Conservation (phyloP, 2,888 invertebrate genomes). For the Diadromus collaris region DNA sequence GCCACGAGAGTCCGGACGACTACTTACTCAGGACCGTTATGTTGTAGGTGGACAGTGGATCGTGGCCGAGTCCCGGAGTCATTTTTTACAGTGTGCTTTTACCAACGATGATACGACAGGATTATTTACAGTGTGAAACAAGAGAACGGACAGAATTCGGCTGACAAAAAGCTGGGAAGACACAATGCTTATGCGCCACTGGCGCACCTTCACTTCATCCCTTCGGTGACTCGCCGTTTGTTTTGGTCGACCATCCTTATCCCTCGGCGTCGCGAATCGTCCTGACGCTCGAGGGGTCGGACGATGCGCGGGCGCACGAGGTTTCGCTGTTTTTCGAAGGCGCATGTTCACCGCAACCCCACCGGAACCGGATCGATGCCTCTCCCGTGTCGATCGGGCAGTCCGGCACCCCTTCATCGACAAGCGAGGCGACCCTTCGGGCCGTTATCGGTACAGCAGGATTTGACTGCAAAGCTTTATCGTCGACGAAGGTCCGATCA, state of each 20-base stretch:
- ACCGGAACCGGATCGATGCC: conserved; percentile 60
- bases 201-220: conserved; percentile 58
- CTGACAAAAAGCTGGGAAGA: conserved; percentile 21
- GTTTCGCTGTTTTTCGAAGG: conserved; percentile 26
- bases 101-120: conserved; percentile 4
- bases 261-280: conserved; percentile 48
- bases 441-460: not conserved
- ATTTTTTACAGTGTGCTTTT: conserved; percentile 60
- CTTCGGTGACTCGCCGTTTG: conserved; percentile 60
- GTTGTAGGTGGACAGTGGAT: conserved; percentile 76
- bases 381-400: conserved; percentile 37
- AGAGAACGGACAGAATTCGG: conserved; percentile 3
- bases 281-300: conserved; percentile 33
- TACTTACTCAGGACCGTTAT: conserved; percentile 73
- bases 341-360: conserved; percentile 57
- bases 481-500: conserved; percentile 19
- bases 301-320: conserved; percentile 41
- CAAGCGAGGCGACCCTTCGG: not conserved
- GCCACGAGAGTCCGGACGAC: conserved; percentile 24
- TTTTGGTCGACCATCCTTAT: conserved; percentile 64
- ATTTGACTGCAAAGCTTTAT: not conserved
- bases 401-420: conserved; percentile 7
- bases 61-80: conserved; percentile 77
- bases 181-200: conserved; percentile 35
- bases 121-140: conserved; percentile 4